Evolutionary conservation across 1,140 invertebrate species (phyloP).

Genomic region (Probaryconus sp.): DNA sequence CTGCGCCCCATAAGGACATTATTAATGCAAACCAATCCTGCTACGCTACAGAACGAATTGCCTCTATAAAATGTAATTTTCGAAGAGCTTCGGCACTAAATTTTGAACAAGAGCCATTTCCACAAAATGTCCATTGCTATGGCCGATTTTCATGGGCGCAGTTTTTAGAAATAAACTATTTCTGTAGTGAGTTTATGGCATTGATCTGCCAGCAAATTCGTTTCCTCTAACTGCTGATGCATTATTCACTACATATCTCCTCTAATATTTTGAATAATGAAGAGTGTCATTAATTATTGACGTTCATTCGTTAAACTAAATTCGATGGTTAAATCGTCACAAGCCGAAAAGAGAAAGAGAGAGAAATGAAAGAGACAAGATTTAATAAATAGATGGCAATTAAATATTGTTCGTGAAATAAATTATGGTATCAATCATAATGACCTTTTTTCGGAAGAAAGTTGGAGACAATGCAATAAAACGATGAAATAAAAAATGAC

Average conservation of each 20-base stretch:
- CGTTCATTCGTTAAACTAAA: not conserved
- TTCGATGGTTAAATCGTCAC: too few species aligned
- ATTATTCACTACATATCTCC: conserved; percentile 22
- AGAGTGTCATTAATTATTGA: not conserved
- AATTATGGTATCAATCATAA: too few species aligned
- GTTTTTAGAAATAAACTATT: conserved; percentile 52
- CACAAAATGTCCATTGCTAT: conserved; percentile 65
- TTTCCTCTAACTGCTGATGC: not conserved
- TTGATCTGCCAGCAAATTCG: conserved; percentile 18
- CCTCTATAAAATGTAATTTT: conserved; percentile 75
- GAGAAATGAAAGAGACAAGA: too few species aligned
- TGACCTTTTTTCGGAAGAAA: too few species aligned
- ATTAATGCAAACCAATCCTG: conserved; percentile 74
- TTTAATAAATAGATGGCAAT: too few species aligned
- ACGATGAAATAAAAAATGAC: too few species aligned
- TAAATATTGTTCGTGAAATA: too few species aligned
- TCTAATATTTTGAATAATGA: conserved; percentile 8
- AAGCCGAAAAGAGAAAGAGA: too few species aligned
- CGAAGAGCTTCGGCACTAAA: conserved; percentile 68
- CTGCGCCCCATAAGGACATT: conserved; percentile 68
- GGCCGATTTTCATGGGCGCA: conserved; percentile 40
- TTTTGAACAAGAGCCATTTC: conserved; percentile 66
- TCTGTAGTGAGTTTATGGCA: conserved; percentile 44
- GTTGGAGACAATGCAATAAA: too few species aligned
- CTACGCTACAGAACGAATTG: conserved; percentile 69